Evolutionary conservation across 2,113 vertebrate genomes (phyloP).

Genomic region (Chamaetylas fuelleborni): DNA sequence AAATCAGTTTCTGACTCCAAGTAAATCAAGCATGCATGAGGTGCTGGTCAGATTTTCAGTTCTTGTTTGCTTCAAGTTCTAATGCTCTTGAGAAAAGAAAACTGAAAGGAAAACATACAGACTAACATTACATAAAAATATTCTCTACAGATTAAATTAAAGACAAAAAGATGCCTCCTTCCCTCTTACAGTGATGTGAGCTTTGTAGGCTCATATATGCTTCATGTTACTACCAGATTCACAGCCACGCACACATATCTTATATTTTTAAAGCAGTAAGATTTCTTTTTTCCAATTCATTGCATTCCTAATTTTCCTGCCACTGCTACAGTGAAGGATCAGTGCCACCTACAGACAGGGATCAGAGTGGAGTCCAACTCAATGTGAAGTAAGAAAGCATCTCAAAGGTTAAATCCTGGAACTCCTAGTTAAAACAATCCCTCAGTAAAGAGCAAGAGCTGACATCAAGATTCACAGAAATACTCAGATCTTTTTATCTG

Average conservation of each 20-base stretch:
- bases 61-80: conserved; percentile 17
- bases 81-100: conserved; percentile 7
- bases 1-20: conserved; percentile 16
- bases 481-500: background rate
- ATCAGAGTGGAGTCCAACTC: background rate
- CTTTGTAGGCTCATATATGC: background rate
- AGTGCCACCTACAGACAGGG: conserved; percentile 70
- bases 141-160: background rate
- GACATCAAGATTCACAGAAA: background rate
- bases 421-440: conserved; percentile 16
- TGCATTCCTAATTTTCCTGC: background rate
- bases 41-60: background rate
- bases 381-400: background rate
- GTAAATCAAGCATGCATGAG: conserved; percentile 16
- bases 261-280: background rate
- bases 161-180: background rate
- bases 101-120: background rate
- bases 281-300: background rate
- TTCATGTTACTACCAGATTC: background rate
- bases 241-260: background rate
- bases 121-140: background rate
- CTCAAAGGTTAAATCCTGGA: conserved; percentile 17
- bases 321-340: conserved; percentile 45
- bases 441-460: background rate
- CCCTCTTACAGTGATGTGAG: background rate